Evolutionary conservation across 2,888 invertebrate species (phyloP).

Genomic region (Pycnomerus fuliginosus): DNA sequence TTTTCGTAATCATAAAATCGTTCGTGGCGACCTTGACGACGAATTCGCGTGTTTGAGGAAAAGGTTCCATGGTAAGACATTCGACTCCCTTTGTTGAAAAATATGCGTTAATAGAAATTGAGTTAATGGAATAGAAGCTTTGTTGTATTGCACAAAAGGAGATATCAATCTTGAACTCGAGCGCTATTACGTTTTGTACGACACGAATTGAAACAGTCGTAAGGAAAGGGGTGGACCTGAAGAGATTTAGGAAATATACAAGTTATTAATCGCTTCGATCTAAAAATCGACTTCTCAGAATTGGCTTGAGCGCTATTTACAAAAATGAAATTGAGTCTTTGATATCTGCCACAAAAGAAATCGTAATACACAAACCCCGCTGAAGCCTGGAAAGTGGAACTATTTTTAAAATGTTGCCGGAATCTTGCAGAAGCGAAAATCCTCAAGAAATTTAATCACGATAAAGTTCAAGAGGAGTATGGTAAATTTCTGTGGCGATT

Average conservation of each 20-base stretch:
- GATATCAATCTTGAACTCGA: conserved; percentile 1
- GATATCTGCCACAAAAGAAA: too few relatives aligned
- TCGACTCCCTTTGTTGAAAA: not conserved
- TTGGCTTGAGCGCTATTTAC: too few relatives aligned
- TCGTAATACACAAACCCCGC: conserved; percentile 8
- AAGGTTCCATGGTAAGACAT: not conserved
- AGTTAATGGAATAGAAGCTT: not conserved
- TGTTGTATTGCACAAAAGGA: not conserved
- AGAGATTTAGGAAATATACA: too few relatives aligned
- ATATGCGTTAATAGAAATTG: not conserved
- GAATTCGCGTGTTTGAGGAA: not conserved
- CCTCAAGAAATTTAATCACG: conserved; percentile 1
- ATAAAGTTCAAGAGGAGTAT: not conserved
- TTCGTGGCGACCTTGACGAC: conserved; percentile 1
- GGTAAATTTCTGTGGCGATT: conserved; percentile 4
- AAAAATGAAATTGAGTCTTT: too few relatives aligned
- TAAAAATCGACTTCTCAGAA: too few relatives aligned
- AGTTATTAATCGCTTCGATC: too few relatives aligned
- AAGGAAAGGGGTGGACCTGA: too few relatives aligned
- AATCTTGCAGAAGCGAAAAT: conserved; percentile 1
- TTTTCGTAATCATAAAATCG: not conserved
- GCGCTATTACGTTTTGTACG: too few relatives aligned
- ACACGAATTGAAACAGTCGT: too few relatives aligned
- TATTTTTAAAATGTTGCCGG: too few relatives aligned
- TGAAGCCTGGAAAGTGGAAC: not conserved